phyloP scores from a whole-genome alignment of 2,113 vertebrate genomes.

The Buteo buteo region DNA sequence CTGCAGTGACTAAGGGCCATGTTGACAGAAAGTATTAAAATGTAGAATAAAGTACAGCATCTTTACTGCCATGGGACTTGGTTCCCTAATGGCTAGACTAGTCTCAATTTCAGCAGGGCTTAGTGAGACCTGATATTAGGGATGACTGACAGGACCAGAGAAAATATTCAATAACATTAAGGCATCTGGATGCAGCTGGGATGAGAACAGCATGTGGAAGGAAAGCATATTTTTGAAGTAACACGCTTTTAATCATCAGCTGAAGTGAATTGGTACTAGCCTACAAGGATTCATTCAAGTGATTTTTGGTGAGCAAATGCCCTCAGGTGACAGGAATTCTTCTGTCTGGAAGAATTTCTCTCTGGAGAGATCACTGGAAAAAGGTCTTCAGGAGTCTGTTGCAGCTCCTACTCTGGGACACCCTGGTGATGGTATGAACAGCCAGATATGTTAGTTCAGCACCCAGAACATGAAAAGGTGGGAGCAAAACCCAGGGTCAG shows the following conservation, averaged over 20 bases:
- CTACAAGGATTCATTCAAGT: background rate
- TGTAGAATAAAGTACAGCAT: background rate
- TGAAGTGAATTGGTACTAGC: background rate
- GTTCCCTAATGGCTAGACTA: background rate
- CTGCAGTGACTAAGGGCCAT: background rate
- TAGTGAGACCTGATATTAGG: background rate
- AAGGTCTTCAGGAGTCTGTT: background rate
- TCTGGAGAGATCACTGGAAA: background rate
- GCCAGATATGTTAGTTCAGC: background rate
- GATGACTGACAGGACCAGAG: background rate
- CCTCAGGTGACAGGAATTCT: background rate
- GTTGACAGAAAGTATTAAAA: background rate
- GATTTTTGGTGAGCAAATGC: background rate
- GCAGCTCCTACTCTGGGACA: background rate
- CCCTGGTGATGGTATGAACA: background rate
- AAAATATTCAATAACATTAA: background rate
- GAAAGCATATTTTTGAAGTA: background rate
- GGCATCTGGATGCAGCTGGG: background rate
- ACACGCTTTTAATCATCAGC: background rate
- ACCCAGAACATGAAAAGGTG: background rate
- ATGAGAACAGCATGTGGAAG: background rate
- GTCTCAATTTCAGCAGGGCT: background rate
- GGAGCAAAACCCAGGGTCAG: background rate
- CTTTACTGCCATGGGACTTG: background rate
- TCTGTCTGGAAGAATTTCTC: background rate